These are phyloP conservation scores for Atherix ibis DNA, from an alignment of 2,888 invertebrate genomes.

Conservation along the genomic window DNA sequence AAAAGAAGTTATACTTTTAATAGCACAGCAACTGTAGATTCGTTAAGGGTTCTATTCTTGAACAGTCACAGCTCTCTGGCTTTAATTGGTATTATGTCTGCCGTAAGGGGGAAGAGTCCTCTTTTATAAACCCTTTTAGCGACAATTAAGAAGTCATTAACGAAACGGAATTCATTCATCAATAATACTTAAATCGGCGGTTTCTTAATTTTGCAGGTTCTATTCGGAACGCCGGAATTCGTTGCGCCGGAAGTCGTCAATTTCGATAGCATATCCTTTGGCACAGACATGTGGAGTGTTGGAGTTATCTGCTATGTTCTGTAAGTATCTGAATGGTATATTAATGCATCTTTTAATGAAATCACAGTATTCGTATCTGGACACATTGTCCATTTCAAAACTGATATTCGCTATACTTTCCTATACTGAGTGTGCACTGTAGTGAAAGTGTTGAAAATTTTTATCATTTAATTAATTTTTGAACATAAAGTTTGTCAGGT, in stretches of 20 bases:
- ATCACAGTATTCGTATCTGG: not conserved
- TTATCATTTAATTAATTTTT: conserved; percentile 9
- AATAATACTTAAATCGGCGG: no score
- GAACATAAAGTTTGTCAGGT: conserved; percentile 62
- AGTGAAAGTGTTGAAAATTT: no score
- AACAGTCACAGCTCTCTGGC: no score
- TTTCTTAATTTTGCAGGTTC: conserved; percentile 42
- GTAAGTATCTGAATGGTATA: conserved; percentile 50
- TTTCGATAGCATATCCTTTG: conserved; percentile 90
- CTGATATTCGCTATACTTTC: not conserved
- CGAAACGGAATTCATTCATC: no score
- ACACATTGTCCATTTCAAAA: not conserved
- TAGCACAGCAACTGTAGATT: no score
- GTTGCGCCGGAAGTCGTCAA: conserved; percentile 98
- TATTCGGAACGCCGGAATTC: conserved; percentile 98
- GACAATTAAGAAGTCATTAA: no score
- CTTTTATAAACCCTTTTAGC: no score
- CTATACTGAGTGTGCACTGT: no score
- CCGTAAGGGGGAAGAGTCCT: no score
- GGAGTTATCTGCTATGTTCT: conserved; percentile 96
- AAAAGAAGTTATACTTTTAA: no score
- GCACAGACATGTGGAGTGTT: conserved; percentile 98
- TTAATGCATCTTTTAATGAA: not conserved
- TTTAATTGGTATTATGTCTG: no score
- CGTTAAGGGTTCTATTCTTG: no score